Evolutionary conservation across 2,888 invertebrate species (phyloP), one percentile per base, ranked within the genome.

Genomic region (Creontiades dilutus): DNA sequence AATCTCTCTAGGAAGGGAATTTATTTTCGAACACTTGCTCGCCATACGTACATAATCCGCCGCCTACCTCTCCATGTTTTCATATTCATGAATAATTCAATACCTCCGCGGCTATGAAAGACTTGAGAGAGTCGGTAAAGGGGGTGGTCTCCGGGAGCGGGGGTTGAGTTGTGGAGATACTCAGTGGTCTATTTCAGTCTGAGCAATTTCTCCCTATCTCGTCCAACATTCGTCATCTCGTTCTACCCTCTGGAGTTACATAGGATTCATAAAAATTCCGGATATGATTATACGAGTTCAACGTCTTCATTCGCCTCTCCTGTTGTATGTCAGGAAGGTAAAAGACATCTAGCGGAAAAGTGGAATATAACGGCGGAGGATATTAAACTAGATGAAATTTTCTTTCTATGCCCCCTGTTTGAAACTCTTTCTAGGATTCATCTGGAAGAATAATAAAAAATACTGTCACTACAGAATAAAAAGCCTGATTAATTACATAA

Each of bases 41-140:
- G 68, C 68, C 68, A 23, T 68, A 68, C 68, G 68, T 68, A 68
- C 23, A 68, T 68, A 68, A 68, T 68, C 19, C 68, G 27, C 5
- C 68, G 27, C 9, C 68, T 23, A 68, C 68, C 68, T 68, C 27
- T 3, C 68, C 68, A 27, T 68, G 68, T 68, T 68, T 68, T 68
- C 68, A 68, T 27, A 19, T 27, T 68, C 68, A 68, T 68, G 68
- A 68, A 68, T 68, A 68, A 68, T 68, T 68, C 68, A 68, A 68
- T 19, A 27, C 68, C 68, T 68, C 68, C 68, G 68, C 68, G 13
- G 68, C 68, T 68, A 68, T 68, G 68, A 68, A 68, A 68, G 57
- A n/a, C 57, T 57, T 16, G 57, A n/a, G n/a, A n/a, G n/a, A 57
- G 68, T 23, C 68, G 68, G 68, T 57, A 57, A 57, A 57, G 57